phyloP scores from a whole-genome alignment of 1,140 invertebrate species.

The Lysiphlebus fabarum region DNA sequence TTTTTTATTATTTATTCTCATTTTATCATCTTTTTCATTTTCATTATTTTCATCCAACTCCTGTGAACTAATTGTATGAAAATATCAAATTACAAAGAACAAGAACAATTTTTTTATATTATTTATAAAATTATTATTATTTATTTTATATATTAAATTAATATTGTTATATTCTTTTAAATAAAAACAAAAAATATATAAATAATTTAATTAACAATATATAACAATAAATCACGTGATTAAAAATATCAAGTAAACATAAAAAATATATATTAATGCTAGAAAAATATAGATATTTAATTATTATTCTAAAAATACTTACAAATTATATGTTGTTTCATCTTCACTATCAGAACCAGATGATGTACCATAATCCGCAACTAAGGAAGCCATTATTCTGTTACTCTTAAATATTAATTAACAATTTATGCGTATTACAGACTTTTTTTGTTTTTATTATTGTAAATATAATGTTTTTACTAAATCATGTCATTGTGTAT shows the following conservation, averaged over 20 bases:
- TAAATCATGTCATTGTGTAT: too few relatives aligned
- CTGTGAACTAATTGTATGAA: conserved; percentile 51
- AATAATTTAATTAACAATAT: too few relatives aligned
- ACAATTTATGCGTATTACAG: conserved; percentile 23
- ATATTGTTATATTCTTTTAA: too few relatives aligned
- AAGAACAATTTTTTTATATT: conserved; percentile 31
- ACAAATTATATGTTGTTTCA: conserved; percentile 42
- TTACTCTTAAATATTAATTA: conserved; percentile 34
- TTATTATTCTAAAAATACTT: conserved; percentile 26
- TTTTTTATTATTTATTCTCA: conserved; percentile 27
- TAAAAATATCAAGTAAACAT: too few relatives aligned
- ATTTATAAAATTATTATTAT: background rate
- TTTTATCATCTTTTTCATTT: conserved; percentile 30
- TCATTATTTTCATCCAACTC: conserved; percentile 35
- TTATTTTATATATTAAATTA: too few relatives aligned
- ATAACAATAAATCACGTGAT: too few relatives aligned
- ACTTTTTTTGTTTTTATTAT: background rate
- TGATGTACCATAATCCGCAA: conserved; percentile 62
- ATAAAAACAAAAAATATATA: too few relatives aligned
- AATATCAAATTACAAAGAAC: conserved; percentile 57
- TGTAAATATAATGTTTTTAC: too few relatives aligned
- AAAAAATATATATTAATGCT: too few relatives aligned
- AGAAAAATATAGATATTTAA: background rate
- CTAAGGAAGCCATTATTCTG: conserved; percentile 60
- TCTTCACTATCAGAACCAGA: conserved; percentile 49